These are phyloP conservation scores for Asarcornis scutulata DNA, from an alignment of 2,113 vertebrate species.

Conservation along the genomic window DNA sequence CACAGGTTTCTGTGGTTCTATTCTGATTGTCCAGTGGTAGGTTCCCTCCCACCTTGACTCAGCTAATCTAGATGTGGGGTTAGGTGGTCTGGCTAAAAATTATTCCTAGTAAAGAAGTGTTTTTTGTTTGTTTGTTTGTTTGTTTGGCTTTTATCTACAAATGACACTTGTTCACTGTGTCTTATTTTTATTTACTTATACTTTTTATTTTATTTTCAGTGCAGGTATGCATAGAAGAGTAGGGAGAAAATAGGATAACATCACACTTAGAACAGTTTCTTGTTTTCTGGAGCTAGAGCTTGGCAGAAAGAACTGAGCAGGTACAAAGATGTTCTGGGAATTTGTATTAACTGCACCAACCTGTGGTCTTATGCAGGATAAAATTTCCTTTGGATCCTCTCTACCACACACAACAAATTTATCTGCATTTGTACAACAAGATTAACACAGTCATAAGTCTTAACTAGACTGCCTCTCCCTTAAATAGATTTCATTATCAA, in stretches of 20 bases:
- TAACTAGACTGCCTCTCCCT: background rate
- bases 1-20: fast-evolving
- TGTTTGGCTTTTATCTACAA: background rate
- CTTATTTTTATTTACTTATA: background rate
- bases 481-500: background rate
- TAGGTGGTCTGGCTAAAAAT: background rate
- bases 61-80: background rate
- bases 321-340: background rate
- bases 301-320: background rate
- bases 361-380: background rate
- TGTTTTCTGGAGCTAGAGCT: background rate
- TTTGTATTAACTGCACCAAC: background rate
- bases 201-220: background rate
- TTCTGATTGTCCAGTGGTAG: background rate
- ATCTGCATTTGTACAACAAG: background rate
- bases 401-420: background rate
- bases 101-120: background rate
- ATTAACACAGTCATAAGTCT: background rate
- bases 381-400: background rate
- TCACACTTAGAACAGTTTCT: background rate
- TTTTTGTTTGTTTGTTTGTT: too few relatives aligned
- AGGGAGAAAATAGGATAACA: fast-evolving
- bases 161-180: background rate
- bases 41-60: background rate
- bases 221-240: background rate